Evolutionary conservation across 1,140 invertebrate genomes (phyloP), one percentile per base, ranked within the genome.

Genomic region (Microplitis demolitor): DNA sequence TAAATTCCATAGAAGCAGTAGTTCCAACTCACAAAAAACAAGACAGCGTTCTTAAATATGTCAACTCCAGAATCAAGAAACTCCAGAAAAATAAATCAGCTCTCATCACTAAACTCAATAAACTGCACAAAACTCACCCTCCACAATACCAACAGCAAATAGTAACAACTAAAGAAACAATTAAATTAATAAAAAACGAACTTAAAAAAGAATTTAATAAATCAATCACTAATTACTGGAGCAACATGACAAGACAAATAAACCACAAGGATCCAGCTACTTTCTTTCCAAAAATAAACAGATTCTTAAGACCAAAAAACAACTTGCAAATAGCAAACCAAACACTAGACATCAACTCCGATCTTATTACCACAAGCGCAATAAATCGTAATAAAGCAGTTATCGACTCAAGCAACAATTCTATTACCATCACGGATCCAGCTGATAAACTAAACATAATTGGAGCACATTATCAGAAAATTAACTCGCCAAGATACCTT

Each of bases 271-370:
- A 71, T 13, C n/a, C 66, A 4, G 13, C 6, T 3, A 53, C n/a
- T 31, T 69, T 63, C 16, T 66, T 71, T 9, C 69, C 69, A 3
- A 66, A 60, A 50, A 66, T 70, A 3, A 74, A 74, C 31, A 35
- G 53, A 4, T 4, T 54, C 4, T 14, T 74, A 1, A 69, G 66
- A 56, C 4, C 3, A 24, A 69, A 63, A 37, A 45, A 61, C 37
- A 9, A 4, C 11, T 3, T n/a, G 0, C 4, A 53, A 9, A 53
- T 53, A 13, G 51, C 4, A n/a, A n/a, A 53, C 14, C 51, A n/a
- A 4, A 14, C 33, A n/a, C 66, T 34, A 0, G 3, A 58, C 11
- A 50, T 4, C 8, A 53, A 53, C 4, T 53, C 14, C 51, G 4
- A 13, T 16, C 14, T 13, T 0, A 53, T n/a, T 53, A 4, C 4